These are phyloP conservation scores for Betta splendens DNA, from an alignment of 2,797 vertebrate genomes.

Conservation along the genomic window DNA sequence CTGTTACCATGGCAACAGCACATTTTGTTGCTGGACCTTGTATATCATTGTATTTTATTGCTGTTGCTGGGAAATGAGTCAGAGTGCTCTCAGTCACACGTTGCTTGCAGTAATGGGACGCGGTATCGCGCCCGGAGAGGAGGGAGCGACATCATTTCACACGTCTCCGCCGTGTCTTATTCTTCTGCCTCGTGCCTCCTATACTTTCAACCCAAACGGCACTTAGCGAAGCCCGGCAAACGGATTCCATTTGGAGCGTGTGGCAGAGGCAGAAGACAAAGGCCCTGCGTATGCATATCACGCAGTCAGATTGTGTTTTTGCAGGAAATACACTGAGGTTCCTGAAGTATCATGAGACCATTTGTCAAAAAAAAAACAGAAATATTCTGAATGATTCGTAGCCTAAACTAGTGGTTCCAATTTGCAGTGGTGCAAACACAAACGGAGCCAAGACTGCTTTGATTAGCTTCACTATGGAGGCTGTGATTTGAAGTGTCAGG, in stretches of 20 bases:
- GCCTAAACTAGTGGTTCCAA: slow-evolving; percentile 32
- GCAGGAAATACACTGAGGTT: neutral
- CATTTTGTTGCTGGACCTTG: slow-evolving; percentile 73
- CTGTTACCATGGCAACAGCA: slow-evolving; percentile 84
- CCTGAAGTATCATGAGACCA: neutral
- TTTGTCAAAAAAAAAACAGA: slow-evolving; percentile 3
- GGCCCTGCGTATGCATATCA: too few relatives aligned
- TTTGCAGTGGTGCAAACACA: slow-evolving; percentile 5
- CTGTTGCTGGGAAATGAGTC: slow-evolving; percentile 59
- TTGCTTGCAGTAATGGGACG: slow-evolving; percentile 33
- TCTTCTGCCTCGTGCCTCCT: too few relatives aligned
- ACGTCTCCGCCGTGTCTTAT: neutral
- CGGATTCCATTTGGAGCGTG: neutral
- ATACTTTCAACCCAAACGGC: neutral
- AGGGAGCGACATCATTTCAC: slow-evolving; percentile 28
- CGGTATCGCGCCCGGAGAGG: neutral
- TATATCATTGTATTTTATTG: slow-evolving; percentile 71
- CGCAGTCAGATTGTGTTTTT: too few relatives aligned
- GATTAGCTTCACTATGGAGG: slow-evolving; percentile 32
- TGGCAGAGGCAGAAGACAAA: neutral
- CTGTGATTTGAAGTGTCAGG: slow-evolving; percentile 15
- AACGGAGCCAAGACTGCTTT: slow-evolving; percentile 2
- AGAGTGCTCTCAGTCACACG: slow-evolving; percentile 44
- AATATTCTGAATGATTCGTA: slow-evolving; percentile 31
- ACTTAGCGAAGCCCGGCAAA: slow-evolving; percentile 9